Evolutionary conservation across 1,140 invertebrate genomes (phyloP), one percentile per base, ranked within the genome.

Genomic region (Drosophila nigrodunni): DNA sequence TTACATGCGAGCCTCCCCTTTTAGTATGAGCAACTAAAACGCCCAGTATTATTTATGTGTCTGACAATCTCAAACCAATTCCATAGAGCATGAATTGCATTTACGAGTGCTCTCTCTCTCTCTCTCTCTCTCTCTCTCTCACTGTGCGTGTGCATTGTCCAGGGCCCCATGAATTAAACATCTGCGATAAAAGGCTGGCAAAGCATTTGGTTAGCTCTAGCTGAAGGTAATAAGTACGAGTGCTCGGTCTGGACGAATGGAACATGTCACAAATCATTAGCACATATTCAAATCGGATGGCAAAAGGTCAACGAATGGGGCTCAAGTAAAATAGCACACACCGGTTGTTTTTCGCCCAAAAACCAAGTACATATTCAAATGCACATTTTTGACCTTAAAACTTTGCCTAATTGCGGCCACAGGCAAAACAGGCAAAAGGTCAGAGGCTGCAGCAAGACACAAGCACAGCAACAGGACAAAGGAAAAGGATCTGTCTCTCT

Each of bases 231-330:
- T 47, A 59, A 55, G 41, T 50, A 46, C 43, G 30, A 44, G 34
- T 69, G 43, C 35, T 44, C 35, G 25, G 49, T 15, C 30, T 46
- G 69, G 18, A 37, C 50, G 15, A 54, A 50, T 39, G 62, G 57
- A 80, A 71, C 81, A 85, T 89, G 85, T 89, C 85, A 81, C 86
- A 78, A 90, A 89, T 89, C 85, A 89, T 89, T 89, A 89, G 85
- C 85, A 89, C 85, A 76, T 89, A 89, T 89, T 89, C 85, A 89
- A 89, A 89, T 86, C 68, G 70, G 46, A 46, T 52, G 13, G 37
- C 57, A 60, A n/a, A 30, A 77, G 64, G 74, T 77, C 74, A 58
- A n/a, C 37, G n/a, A 57, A 50, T 66, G 61, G 61, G 67, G 67
- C 67, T 57, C 50, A n/a, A 39, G 21, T 41, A 11, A 69, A 61